Conservation (phyloP, 2,797 vertebrate species). For the Protosalanx chinensis region DNA sequence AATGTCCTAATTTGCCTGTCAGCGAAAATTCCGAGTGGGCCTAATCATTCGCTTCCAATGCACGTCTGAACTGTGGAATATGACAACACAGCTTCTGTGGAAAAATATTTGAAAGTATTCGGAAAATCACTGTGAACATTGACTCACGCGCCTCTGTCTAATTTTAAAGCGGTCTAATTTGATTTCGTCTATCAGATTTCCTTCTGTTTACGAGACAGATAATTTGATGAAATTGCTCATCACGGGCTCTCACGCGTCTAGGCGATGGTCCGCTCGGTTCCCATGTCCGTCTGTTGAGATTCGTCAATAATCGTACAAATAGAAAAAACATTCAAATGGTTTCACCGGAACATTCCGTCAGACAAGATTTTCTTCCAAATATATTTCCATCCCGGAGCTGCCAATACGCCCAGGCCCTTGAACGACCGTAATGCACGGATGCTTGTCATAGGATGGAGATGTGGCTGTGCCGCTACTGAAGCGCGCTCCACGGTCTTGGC, state of each 20-base stretch:
- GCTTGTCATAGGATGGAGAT: constrained; percentile 40
- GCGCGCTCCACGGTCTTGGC: neutral
- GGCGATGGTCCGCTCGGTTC: constrained; percentile 56
- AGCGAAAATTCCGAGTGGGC: neutral
- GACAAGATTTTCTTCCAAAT: neutral
- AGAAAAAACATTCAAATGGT: constrained; percentile 13
- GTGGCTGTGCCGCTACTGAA: constrained; percentile 21
- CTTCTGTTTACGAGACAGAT: constrained; percentile 24
- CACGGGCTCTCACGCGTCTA: constrained; percentile 48
- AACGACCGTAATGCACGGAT: constrained; percentile 32
- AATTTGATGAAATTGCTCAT: constrained; percentile 4
- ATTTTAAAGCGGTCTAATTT: neutral
- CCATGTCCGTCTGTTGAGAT: constrained; percentile 31
- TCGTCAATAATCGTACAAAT: constrained; percentile 19
- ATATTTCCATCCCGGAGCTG: neutral
- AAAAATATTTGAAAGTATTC: neutral
- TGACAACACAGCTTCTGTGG: neutral
- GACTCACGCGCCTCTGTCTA: neutral
- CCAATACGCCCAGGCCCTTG: neutral
- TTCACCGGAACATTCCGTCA: neutral
- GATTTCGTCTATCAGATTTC: neutral
- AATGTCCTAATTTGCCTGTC: neutral
- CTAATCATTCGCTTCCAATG: neutral
- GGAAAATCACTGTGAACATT: neutral
- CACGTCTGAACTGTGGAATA: neutral